Percentiles rank a stretch among this genome's conserved stretches.
phyloP scores from a whole-genome alignment of 2,113 vertebrate genomes.

The Heteronetta atricapilla region DNA sequence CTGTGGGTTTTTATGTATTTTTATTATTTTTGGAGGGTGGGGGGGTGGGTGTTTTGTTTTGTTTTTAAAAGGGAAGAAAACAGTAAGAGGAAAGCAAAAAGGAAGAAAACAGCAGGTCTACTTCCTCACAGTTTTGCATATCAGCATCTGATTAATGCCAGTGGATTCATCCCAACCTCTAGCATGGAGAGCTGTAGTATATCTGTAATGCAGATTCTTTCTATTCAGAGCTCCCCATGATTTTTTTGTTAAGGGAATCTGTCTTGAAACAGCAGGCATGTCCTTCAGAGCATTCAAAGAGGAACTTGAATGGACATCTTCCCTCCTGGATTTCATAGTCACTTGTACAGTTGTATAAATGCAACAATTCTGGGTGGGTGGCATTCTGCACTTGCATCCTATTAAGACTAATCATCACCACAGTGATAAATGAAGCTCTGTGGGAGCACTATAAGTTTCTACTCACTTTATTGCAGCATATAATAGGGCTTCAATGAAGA shows the following conservation, averaged over 20 bases:
- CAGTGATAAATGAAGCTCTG: not conserved
- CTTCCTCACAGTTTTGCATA: fast-evolving
- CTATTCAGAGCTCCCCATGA: not conserved
- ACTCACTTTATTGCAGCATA: not conserved
- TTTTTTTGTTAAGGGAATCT: not conserved
- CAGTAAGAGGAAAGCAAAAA: not conserved
- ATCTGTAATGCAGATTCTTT: not conserved
- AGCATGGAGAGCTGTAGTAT: not conserved
- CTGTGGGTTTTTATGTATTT: not conserved
- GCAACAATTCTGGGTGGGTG: not conserved
- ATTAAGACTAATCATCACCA: not conserved
- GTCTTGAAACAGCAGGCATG: not conserved
- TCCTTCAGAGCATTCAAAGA: not conserved
- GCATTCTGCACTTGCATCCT: not conserved
- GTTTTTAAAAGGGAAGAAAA: too few species aligned
- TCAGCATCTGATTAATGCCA: not conserved
- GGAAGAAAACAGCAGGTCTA: not conserved
- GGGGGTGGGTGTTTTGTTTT: too few species aligned
- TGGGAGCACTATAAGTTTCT: not conserved
- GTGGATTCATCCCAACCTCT: not conserved
- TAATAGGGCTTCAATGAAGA: not conserved
- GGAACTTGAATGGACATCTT: not conserved
- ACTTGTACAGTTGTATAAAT: not conserved
- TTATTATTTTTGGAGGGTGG: too few species aligned
- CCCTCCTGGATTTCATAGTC: not conserved